Percentiles rank a stretch among this genome's conserved stretches.
phyloP scores from a whole-genome alignment of 2,797 vertebrate genomes.

The Muscicapa comitata region DNA sequence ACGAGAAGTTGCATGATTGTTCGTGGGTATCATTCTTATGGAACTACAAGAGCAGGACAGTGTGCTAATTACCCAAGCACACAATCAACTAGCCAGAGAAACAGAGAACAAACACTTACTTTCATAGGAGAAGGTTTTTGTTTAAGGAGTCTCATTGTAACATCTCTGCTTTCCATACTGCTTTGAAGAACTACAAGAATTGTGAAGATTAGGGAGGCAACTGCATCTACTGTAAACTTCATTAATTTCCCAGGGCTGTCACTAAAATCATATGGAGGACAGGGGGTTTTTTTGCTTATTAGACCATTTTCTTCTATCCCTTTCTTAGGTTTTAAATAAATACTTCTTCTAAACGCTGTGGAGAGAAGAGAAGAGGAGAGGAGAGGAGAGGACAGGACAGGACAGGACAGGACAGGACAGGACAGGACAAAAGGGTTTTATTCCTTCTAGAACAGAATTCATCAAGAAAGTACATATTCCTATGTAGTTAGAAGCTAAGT shows the following conservation, averaged over 20 bases:
- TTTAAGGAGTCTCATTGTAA: neutral
- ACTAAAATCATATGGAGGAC: neutral
- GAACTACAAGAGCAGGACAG: neutral
- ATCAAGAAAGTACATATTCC: neutral
- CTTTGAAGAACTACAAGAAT: neutral
- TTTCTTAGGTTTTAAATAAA: neutral
- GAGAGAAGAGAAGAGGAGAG: neutral
- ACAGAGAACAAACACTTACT: neutral
- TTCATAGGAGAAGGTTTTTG: neutral
- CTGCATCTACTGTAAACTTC: neutral
- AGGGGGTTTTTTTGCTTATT: neutral
- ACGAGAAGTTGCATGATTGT: neutral
- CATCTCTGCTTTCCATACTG: neutral
- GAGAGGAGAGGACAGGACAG: neutral
- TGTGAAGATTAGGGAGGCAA: neutral
- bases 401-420: neutral
- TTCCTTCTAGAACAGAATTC: neutral
- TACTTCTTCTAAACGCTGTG: neutral
- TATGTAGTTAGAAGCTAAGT: neutral
- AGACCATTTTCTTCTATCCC: rapidly evolving
- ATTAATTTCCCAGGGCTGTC: neutral
- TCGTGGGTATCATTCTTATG: neutral
- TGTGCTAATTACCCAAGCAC: neutral
- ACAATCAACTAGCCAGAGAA: neutral
- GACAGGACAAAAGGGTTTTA: neutral